Evolutionary conservation across 2,113 vertebrate genomes (phyloP), one percentile per base, ranked within the genome.

Genomic region (Cyprinodon brontotheroides): DNA sequence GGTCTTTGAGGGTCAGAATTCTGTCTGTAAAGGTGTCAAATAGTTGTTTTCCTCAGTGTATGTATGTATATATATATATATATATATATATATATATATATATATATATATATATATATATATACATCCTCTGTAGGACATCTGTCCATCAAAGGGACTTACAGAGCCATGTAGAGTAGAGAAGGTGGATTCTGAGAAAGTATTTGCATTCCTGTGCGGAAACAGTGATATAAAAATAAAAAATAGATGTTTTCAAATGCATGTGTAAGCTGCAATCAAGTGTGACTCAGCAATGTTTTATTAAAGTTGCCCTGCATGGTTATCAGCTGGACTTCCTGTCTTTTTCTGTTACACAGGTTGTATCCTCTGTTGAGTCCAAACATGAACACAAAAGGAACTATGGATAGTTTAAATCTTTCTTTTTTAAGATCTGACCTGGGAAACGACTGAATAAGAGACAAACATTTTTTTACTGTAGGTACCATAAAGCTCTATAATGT

Each of bases 301-400:
- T 57, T 57, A 57, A n/a, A 57, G 50, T 57, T 64, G 22, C 8
- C 20, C 22, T 68, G 59, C n/a, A 15, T 60, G 73, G 78, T 53
- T 77, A 86, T 87, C 79, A 66, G 65, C 76, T 75, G 65, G 77
- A 90, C 83, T 86, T 85, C 88, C 90, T 89, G 76, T 77, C 59
- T 47, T 72, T 12, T 0, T 77, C 68, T 75, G 3, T 20, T 62
- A 63, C 79, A 45, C 75, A 61, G 72, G 64, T 53, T 83, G n/a
- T 45, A 69, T 48, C 66, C 45, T 79, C 65, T 74, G 66, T 29
- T 88, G 71, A 91, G 74, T 84, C 81, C 73, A 83, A 67, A 68
- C 45, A 81, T 8, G 37, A 53, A 65, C 29, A 36, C 53, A 61
- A n/a, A 78, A 83, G 72, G 76, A 88, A 88, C 80, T 85, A 53